Percentiles rank a stretch among this genome's conserved stretches.
Evolutionary conservation across 2,888 invertebrate genomes (phyloP).

Genomic region (Entomobrya proxima): DNA sequence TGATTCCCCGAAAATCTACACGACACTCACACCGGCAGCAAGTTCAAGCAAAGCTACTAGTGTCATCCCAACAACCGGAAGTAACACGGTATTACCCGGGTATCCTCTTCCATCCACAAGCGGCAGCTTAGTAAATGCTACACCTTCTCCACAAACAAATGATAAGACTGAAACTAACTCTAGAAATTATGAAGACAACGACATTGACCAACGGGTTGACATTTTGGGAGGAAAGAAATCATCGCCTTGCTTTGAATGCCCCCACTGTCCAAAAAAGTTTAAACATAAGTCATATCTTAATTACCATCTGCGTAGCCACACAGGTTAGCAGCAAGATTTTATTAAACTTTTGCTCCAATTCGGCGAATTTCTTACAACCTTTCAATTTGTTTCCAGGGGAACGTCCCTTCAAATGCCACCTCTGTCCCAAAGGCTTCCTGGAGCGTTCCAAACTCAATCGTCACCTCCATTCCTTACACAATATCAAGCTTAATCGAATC

Average conservation of each 20-base stretch:
- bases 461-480: conserved; percentile 38
- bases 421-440: conserved; percentile 48
- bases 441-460: conserved; percentile 46
- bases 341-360: background rate
- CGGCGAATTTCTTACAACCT: background rate
- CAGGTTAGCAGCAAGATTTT: conserved; percentile 6
- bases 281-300: conserved; percentile 38
- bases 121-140: too few species aligned
- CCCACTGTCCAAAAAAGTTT: conserved; percentile 25
- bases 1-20: too few species aligned
- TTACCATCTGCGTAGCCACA: conserved; percentile 39
- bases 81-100: too few species aligned
- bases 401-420: conserved; percentile 47
- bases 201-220: background rate
- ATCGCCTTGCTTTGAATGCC: background rate
- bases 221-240: background rate
- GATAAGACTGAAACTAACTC: too few species aligned
- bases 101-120: too few species aligned
- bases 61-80: too few species aligned
- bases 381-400: conserved; percentile 31
- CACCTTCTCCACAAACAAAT: too few species aligned
- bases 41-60: too few species aligned
- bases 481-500: background rate
- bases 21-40: too few species aligned
- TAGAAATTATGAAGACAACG: background rate